Percentiles rank a stretch among this genome's conserved stretches.
Conservation (phyloP, 2,888 invertebrate species). For the Melinaea marsaeus region DNA sequence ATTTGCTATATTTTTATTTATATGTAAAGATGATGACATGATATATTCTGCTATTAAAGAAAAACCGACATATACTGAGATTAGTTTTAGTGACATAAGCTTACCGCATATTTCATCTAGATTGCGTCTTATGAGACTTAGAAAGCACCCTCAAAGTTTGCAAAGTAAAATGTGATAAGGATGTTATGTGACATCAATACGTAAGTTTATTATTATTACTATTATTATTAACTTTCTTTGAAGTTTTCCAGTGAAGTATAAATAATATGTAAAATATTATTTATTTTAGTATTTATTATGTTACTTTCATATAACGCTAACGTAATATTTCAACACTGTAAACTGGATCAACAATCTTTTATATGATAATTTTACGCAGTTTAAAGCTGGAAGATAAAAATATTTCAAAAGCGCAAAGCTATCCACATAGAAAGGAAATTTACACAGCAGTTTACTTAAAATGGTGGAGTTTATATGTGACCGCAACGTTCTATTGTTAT, state of each 20-base stretch:
- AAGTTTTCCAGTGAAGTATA: neutral
- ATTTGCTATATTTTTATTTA: too few species aligned
- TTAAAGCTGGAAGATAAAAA: constrained; percentile 1
- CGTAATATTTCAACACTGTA: neutral
- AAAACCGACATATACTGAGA: constrained; percentile 1
- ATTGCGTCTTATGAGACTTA: constrained; percentile 4
- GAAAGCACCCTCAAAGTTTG: neutral
- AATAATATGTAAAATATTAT: too few species aligned
- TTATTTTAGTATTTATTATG: neutral
- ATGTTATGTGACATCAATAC: neutral
- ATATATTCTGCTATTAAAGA: neutral
- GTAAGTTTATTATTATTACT: neutral
- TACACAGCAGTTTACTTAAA: constrained; percentile 3
- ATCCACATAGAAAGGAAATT: neutral
- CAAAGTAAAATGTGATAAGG: neutral
- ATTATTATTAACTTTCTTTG: neutral
- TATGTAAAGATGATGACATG: neutral
- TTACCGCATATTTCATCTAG: constrained; percentile 16
- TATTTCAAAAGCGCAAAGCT: neutral
- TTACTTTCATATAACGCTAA: neutral
- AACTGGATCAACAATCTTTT: constrained; percentile 1
- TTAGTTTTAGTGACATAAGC: constrained; percentile 15
- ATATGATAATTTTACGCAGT: constrained; percentile 1
- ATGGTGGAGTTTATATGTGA: constrained; percentile 8
- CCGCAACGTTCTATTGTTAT: constrained; percentile 8